These are phyloP conservation scores for Argopecten irradians DNA, from an alignment of 1,140 invertebrate species.

Conservation along the genomic window DNA sequence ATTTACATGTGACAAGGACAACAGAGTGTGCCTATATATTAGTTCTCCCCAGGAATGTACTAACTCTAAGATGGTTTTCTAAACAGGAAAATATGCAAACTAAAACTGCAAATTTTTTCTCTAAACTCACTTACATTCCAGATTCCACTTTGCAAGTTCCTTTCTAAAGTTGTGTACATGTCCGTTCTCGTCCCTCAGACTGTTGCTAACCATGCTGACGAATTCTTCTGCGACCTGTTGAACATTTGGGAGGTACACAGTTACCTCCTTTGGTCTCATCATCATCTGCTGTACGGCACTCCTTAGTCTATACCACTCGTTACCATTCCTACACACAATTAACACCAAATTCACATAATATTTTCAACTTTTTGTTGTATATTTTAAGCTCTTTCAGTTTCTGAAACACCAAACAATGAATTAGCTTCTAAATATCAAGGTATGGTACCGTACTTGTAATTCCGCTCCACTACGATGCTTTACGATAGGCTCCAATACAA, in stretches of 20 bases:
- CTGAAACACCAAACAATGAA: too few relatives aligned
- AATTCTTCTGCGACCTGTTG: conserved; percentile 69
- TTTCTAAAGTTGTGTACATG: conserved; percentile 69
- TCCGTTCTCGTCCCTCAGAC: conserved; percentile 53
- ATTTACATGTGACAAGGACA: not conserved
- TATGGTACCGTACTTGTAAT: too few relatives aligned
- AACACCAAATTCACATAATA: not conserved
- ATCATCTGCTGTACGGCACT: conserved; percentile 69
- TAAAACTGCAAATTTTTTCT: conserved; percentile 26
- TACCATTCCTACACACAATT: conserved; percentile 63
- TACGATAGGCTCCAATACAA: too few relatives aligned
- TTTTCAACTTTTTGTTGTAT: too few relatives aligned
- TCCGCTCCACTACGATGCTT: too few relatives aligned
- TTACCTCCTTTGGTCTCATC: conserved; percentile 66
- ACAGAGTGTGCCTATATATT: not conserved
- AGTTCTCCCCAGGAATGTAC: not conserved
- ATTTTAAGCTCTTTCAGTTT: too few relatives aligned
- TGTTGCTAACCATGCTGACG: conserved; percentile 54
- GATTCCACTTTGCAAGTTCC: conserved; percentile 73
- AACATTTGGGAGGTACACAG: conserved; percentile 63
- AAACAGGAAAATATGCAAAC: not conserved
- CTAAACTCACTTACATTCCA: conserved; percentile 72
- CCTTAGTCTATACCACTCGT: conserved; percentile 70
- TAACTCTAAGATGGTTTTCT: not conserved
- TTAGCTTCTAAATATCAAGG: not conserved